Conservation (phyloP, 2,113 vertebrate species). For the Reinhardtius hippoglossoides region DNA sequence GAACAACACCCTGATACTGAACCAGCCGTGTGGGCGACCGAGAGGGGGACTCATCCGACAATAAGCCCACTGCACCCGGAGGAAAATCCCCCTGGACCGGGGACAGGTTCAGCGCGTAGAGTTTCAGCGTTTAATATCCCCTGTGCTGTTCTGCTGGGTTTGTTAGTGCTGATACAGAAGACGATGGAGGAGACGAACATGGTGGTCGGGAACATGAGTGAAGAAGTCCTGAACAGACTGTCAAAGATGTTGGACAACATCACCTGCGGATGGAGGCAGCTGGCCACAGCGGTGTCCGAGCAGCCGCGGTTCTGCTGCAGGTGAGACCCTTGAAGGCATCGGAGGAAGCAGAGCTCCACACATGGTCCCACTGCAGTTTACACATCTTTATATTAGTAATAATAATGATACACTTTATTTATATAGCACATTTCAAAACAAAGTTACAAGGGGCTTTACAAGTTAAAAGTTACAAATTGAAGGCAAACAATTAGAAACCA, state of each 20-base stretch:
- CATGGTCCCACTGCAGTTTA: neutral
- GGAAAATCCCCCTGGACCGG: neutral
- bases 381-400: too few species aligned
- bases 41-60: constrained; percentile 6
- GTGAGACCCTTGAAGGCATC: constrained; percentile 67
- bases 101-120: neutral
- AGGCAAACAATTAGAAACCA: too few species aligned
- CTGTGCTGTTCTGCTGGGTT: neutral
- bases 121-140: neutral
- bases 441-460: too few species aligned
- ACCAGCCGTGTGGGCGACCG: too few species aligned
- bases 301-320: constrained; percentile 85
- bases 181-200: constrained; percentile 77
- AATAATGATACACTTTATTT: too few species aligned
- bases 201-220: constrained; percentile 67
- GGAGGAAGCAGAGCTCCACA: too few species aligned
- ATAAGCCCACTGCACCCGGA: too few species aligned
- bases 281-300: constrained; percentile 76
- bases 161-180: neutral
- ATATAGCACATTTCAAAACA: too few species aligned
- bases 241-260: constrained; percentile 84
- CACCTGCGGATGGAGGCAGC: constrained; percentile 84
- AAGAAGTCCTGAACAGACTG: constrained; percentile 74
- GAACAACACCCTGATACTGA: too few species aligned
- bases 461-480: too few species aligned